Base-by-base conservation (phyloP, 2,888 invertebrate species). In the Machimus atricapillus region DNA sequence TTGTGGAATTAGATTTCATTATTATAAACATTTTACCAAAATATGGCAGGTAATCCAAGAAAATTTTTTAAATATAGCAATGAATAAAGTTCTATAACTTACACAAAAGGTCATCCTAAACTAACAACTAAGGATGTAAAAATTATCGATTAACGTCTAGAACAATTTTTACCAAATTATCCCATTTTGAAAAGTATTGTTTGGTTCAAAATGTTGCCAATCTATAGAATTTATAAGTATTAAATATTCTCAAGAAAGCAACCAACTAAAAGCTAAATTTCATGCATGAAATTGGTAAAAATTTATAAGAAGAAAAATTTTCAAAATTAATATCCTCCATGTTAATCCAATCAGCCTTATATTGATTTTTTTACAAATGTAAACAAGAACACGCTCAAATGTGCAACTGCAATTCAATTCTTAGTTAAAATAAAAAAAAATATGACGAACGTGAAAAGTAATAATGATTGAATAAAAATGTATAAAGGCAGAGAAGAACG, bases 391-490 rank as follows among this genome's bases (percentile, higher is more conserved):
- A 37, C n/a, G 19, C 87, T 87, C 88, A 89, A 89, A 89, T 89
- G 89, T 89, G 89, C 89, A 89, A 89, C 86, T 89, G 89, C 89
- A 89, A 89, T 89, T 88, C 87, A 88, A 81, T n/a, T 43, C 37
- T 46, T 74, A 52, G 85, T 4, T 83, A 14, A 85, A 34, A 14
- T 78, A 12, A 76, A 40, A 40, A 40, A 37, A 76, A 76, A 76
- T n/a, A n/a, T 34, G 19, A 66, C 66, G 19, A 1, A 27, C 19
- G 4, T 66, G 27, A 66, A 66, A 66, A 12, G 23, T 66, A 27
- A 66, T n/a, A 58, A 58, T 66, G 0, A 19, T 66, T 66, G 19
- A 66, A 23, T 4, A 52, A 52, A 52, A 27, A 40, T 40, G 40
- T 66, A 66, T n/a, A 52, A 12, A 66, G 0, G 66, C 66, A 66